phyloP scores from a whole-genome alignment of 2,888 invertebrate genomes.

The Stegophylla sp. region DNA sequence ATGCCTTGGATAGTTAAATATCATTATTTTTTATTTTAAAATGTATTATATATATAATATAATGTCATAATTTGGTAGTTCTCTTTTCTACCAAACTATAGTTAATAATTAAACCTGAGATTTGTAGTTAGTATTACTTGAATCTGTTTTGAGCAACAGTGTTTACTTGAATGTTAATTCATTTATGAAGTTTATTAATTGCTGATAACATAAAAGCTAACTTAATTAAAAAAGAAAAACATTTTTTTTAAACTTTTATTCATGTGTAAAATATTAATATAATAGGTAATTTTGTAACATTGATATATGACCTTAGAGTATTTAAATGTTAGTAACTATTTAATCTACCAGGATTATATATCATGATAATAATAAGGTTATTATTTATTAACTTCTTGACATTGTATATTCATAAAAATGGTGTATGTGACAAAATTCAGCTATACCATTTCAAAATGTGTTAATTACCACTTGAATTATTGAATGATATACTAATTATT shows the following conservation, averaged over 20 bases:
- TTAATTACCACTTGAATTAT: slow-evolving; percentile 17
- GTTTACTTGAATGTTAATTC: not conserved
- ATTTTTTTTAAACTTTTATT: not conserved
- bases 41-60: no score
- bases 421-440: slow-evolving; percentile 41
- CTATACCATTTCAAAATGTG: slow-evolving; percentile 12
- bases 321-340: not conserved
- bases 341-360: not conserved
- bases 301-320: no score
- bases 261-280: not conserved
- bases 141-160: not conserved
- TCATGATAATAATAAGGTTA: not conserved
- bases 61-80: no score
- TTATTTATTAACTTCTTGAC: not conserved
- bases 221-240: not conserved
- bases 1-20: not conserved
- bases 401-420: not conserved
- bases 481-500: not conserved
- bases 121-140: not conserved
- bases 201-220: not conserved
- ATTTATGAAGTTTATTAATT: not conserved
- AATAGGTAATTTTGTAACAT: not conserved
- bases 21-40: no score
- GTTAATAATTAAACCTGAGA: not conserved
- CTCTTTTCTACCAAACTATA: not conserved